Conservation (phyloP, 1,140 invertebrate species). For the Trachelipus rathkii region DNA sequence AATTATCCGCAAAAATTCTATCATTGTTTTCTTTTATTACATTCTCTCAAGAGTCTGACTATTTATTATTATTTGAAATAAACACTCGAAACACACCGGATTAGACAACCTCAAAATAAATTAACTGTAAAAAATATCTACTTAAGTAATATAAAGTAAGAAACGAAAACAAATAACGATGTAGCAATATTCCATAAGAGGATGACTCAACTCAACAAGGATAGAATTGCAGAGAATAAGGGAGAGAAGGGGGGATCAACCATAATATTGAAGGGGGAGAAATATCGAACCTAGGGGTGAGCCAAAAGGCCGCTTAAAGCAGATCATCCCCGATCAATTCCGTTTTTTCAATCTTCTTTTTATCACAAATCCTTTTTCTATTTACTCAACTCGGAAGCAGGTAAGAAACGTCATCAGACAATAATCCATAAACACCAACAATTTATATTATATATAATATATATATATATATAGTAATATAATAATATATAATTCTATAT, state of each 20-base stretch:
- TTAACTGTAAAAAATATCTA: neutral
- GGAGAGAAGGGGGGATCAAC: neutral
- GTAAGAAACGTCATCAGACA: no score
- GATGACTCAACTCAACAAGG: neutral
- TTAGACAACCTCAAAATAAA: neutral
- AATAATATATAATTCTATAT: no score
- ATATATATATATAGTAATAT: no score
- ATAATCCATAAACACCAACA: no score
- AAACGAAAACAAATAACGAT: neutral
- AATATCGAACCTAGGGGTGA: no score
- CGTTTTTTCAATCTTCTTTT: neutral
- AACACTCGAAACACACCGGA: neutral
- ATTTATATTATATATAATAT: no score
- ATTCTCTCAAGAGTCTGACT: neutral
- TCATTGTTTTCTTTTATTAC: neutral
- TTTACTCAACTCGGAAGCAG: no score
- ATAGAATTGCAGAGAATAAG: neutral
- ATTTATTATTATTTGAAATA: neutral
- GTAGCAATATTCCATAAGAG: neutral
- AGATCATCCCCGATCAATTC: slow-evolving; percentile 1
- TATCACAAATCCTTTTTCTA: no score
- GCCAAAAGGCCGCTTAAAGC: neutral
- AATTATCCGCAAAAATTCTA: neutral
- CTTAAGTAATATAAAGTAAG: neutral
- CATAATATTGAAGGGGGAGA: neutral